Base-by-base conservation (phyloP, 2,113 vertebrate genomes). In the Heterotis niloticus region DNA sequence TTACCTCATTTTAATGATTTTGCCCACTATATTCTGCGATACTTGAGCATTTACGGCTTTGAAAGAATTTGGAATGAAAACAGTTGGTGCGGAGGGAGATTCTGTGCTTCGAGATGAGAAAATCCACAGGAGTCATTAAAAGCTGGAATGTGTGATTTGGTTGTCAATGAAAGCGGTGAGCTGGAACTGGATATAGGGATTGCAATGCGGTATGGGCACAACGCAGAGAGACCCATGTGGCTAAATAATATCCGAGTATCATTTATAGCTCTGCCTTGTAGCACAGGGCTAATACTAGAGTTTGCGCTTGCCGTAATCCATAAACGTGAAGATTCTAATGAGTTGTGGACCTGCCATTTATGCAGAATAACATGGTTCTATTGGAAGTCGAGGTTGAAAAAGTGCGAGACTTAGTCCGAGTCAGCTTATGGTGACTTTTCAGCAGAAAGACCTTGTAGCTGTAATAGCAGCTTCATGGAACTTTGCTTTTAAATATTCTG, bases 41-140 rank as follows among this genome's bases (percentile, higher is more conserved):
- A 54, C 54, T 28, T 12, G 51, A 26, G 71, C 57, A 57, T 57
- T 74, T 74, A 74, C 56, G 57, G 52, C 71, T 24, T 74, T 74
- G 51, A 51, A 59, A 74, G 71, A 74, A 44, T 44, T 44, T 44
- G 34, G 7, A 44, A 7, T 44, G 56, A 74, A 57, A 57, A 23
- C 71, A 74, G 71, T 51, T 54, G 52, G 56, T 28, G 51, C 51
- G 23, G 52, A 57, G 71, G 57, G 71, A 74, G 54, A 24, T 74
- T 24, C 24, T 74, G 34, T 74, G 71, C 54, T n/a, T 74, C 12
- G 5, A 54, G 54, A 51, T 57, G 54, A 74, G 71, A 74, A 59
- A 74, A 59, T 74, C 71, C 57, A 51, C 71, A 74, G 34, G 24
- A 74, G 71, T 74, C 71, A 57, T 74, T 74, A 74, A 74, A 24